A percentile compares a stretch with the other conserved stretches of the same genome.
Conservation (phyloP, 2,888 invertebrate species). For the Mamestra brassicae region DNA sequence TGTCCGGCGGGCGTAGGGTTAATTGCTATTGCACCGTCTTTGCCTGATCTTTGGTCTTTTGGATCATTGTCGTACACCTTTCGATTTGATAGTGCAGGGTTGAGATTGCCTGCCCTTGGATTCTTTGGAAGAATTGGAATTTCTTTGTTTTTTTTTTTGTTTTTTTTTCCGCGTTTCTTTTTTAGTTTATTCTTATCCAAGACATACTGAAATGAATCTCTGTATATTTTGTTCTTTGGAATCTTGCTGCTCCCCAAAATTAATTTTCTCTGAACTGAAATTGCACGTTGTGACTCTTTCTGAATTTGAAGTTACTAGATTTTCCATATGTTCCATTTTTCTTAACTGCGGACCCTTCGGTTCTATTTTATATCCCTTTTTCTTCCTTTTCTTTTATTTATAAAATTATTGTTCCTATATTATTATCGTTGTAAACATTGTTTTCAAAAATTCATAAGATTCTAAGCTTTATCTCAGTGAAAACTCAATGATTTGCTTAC, state of each 20-base stretch:
- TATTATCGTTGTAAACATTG: neutral
- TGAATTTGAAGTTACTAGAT: too few species aligned
- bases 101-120: constrained; percentile 57
- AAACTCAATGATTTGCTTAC: neutral
- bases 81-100: constrained; percentile 78
- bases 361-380: too few species aligned
- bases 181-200: neutral
- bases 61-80: constrained; percentile 84
- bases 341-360: too few species aligned
- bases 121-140: constrained; percentile 18
- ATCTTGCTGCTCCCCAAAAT: too few species aligned
- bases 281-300: too few species aligned
- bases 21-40: constrained; percentile 87
- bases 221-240: too few species aligned
- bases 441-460: neutral
- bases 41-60: constrained; percentile 86
- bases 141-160: neutral
- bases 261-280: too few species aligned
- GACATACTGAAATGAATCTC: too few species aligned
- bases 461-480: too few species aligned
- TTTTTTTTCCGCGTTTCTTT: neutral
- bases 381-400: neutral
- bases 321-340: too few species aligned
- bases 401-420: neutral
- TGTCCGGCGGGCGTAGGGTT: constrained; percentile 81